Conservation (phyloP, 1,140 invertebrate species). For the Mesaphorura yosii region DNA sequence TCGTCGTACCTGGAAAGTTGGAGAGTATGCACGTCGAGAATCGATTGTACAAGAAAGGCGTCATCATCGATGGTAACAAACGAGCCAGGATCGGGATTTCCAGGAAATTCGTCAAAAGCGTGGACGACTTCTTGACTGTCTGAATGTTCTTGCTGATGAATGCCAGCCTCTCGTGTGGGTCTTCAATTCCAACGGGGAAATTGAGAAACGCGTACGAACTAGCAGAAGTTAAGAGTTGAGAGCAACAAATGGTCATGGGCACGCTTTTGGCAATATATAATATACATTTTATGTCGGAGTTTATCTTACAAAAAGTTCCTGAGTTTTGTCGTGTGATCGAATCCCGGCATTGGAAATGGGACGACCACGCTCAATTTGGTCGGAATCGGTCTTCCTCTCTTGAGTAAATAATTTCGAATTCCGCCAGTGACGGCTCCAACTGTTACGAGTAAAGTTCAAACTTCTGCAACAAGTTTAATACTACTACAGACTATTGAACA, state of each 20-base stretch:
- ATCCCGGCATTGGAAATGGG: slow-evolving; percentile 3
- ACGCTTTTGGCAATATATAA: background rate
- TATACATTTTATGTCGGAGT: no score
- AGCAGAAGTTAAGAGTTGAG: background rate
- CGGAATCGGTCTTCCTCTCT: background rate
- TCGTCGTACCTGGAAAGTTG: slow-evolving; percentile 3
- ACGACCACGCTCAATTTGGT: background rate
- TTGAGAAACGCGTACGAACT: slow-evolving; percentile 1
- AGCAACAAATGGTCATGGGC: background rate
- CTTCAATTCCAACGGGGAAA: background rate
- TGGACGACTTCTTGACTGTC: background rate
- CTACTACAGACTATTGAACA: no score
- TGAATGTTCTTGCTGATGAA: background rate
- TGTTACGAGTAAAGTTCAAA: slow-evolving; percentile 4
- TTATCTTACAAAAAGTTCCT: slow-evolving; percentile 3
- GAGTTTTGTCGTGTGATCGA: slow-evolving; percentile 8
- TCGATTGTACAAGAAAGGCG: background rate
- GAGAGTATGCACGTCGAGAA: background rate
- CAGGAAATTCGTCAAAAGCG: background rate
- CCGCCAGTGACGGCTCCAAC: slow-evolving; percentile 10
- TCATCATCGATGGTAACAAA: background rate
- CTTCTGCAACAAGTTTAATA: no score
- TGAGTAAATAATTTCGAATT: slow-evolving; percentile 12
- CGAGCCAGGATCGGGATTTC: background rate
- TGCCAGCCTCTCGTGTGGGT: background rate